Base-by-base conservation (phyloP, 2,888 invertebrate genomes). In the Napeogenes sylphis region DNA sequence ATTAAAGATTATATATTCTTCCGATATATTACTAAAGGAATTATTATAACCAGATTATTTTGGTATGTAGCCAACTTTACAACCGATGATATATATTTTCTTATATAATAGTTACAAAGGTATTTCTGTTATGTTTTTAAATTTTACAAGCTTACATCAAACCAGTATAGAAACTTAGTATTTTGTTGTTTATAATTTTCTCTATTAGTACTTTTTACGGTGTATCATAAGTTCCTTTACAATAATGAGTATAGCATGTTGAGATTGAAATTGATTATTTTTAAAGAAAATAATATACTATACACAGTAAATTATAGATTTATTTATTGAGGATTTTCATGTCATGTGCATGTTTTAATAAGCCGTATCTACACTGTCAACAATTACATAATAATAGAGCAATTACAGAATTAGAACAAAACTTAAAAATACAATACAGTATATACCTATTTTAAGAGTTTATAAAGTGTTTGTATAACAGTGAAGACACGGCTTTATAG, bases 11-110 rank as follows among this genome's bases (percentile, higher is more conserved):
- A 69, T 69, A 74, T 69, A 74, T 66, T 76, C 76, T 79, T 78
- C 75, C 69, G 67, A 70, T 64, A 79, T 77, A 75, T 74, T 75
- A 76, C 65, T 68, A 69, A 65, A 60, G 62, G 56, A 61, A 61
- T 72, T 62, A 71, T 84, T 83, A 85, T 82, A 85, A 83, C 77
- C 81, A 83, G 78, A 84, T 80, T 86, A 84, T 85, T 85, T 86
- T 73, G 66, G 67, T 72, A 74, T 65, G 63, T 64, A 65, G 62
- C 75, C 64, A 63, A 64, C 68, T 68, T 68, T 71, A 65, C 63
- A 65, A 65, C 62, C 70, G 71, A 67, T 73, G 59, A 68, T 42
- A 3, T 42, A 75, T 87, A 88, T 88, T 88, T 88, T 88, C 82
- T 71, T 85, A 88, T 72, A 69, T 71, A 70, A 69, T 71, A 21